Percentiles rank a stretch among this genome's conserved stretches.
Evolutionary conservation across 2,888 invertebrate genomes (phyloP).

Genomic region (Chloroclysta siterata): DNA sequence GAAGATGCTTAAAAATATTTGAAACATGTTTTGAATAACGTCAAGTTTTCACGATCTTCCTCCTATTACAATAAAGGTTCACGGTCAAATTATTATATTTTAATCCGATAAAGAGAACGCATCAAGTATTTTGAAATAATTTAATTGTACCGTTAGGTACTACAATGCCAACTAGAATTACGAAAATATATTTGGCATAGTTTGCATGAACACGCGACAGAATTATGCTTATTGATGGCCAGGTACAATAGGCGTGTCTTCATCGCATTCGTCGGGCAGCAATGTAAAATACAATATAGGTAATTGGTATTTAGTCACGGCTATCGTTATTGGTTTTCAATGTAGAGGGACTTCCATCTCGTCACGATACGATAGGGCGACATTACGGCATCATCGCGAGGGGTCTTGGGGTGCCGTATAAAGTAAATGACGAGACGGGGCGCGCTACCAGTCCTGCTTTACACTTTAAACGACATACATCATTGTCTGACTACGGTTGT

Average conservation of each 20-base stretch:
- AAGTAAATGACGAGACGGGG: constrained; percentile 61
- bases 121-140: constrained; percentile 69
- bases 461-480: constrained; percentile 54
- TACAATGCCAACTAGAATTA: constrained; percentile 61
- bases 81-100: constrained; percentile 63
- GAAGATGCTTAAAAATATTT: constrained; percentile 35
- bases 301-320: constrained; percentile 56
- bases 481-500: constrained; percentile 61
- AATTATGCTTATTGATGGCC: constrained; percentile 47
- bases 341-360: constrained; percentile 54
- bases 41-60: constrained; percentile 27
- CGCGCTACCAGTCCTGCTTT: constrained; percentile 70
- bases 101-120: constrained; percentile 69
- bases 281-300: constrained; percentile 42
- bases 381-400: constrained; percentile 69
- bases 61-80: constrained; percentile 65
- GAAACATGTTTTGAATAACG: constrained; percentile 33
- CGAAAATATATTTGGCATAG: constrained; percentile 58
- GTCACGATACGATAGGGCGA: constrained; percentile 69
- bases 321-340: constrained; percentile 57
- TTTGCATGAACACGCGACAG: constrained; percentile 56
- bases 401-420: constrained; percentile 70
- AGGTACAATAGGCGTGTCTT: constrained; percentile 30
- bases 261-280: constrained; percentile 41
- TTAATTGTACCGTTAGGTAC: constrained; percentile 38